These are phyloP conservation scores for Bombus confusus DNA, from an alignment of 1,140 invertebrate genomes.

Conservation along the genomic window DNA sequence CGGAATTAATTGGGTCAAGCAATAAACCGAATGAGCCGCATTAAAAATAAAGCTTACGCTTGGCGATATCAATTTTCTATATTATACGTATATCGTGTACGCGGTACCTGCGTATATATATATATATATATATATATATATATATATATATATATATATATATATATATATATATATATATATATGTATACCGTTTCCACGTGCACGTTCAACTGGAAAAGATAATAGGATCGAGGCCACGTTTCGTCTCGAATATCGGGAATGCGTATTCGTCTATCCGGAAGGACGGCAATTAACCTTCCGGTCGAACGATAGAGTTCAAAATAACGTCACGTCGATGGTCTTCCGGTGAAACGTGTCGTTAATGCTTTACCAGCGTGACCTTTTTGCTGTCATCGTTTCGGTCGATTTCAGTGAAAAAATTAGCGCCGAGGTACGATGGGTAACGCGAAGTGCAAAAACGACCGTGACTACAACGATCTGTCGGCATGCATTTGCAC, in stretches of 20 bases:
- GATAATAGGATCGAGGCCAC: background rate
- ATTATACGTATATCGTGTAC: background rate
- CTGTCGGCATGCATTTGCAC: constrained; percentile 17
- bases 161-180: background rate
- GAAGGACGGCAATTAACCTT: background rate
- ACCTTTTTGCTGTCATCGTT: background rate
- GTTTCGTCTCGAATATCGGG: background rate
- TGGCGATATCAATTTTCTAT: constrained; percentile 48
- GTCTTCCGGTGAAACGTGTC: no score
- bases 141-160: background rate
- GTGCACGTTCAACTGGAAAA: background rate
- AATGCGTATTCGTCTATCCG: background rate
- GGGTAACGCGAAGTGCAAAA: constrained; percentile 45
- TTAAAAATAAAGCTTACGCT: constrained; percentile 47
- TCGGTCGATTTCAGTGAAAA: background rate
- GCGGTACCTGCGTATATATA: background rate
- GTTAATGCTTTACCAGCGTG: background rate
- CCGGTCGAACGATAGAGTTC: background rate
- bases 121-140: background rate
- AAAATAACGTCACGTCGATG: background rate
- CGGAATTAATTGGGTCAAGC: constrained; percentile 52
- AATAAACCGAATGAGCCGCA: constrained; percentile 41
- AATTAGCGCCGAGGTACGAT: background rate
- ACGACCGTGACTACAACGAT: constrained; percentile 34
- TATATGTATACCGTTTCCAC: background rate